A percentile compares a stretch with the other conserved stretches of the same genome.
These are phyloP conservation scores for Chaunax sp. DNA, from an alignment of 2,797 vertebrate species.

Conservation along the genomic window DNA sequence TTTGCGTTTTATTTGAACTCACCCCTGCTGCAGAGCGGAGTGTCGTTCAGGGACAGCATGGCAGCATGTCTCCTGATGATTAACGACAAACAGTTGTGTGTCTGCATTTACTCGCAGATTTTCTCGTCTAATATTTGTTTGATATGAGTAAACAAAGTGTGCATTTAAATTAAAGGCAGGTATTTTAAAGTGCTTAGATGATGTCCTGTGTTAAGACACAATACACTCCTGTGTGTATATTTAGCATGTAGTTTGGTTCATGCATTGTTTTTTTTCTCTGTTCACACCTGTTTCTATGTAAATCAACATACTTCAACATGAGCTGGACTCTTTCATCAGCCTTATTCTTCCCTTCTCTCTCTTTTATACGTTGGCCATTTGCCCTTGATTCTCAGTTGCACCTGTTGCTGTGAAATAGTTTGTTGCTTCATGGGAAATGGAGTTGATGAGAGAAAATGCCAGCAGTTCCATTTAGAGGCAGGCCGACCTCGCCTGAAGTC, in stretches of 20 bases:
- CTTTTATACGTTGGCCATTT: conserved; percentile 20
- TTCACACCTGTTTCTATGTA: not conserved
- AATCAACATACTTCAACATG: not conserved
- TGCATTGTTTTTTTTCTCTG: not conserved
- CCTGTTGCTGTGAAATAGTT: conserved; percentile 64
- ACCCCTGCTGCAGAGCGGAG: conserved; percentile 14
- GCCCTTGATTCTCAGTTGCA: conserved; percentile 45
- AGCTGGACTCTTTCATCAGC: conserved; percentile 6
- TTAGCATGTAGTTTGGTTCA: no score
- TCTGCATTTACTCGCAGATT: not conserved
- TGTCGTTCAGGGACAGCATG: conserved; percentile 15
- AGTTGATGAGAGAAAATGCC: conserved; percentile 58
- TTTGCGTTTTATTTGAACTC: conserved; percentile 13
- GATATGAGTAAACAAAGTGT: not conserved
- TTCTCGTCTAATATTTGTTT: not conserved
- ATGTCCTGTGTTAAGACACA: not conserved
- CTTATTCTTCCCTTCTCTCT: not conserved
- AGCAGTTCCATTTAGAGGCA: conserved; percentile 38
- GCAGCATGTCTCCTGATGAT: no score
- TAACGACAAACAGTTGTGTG: no score
- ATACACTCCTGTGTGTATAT: no score
- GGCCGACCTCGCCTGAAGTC: conserved; percentile 53
- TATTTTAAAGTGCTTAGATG: no score
- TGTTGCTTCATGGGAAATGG: conserved; percentile 49
- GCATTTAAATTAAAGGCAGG: no score